phyloP scores from a whole-genome alignment of 2,113 vertebrate genomes.

The Camelus dromedarius region DNA sequence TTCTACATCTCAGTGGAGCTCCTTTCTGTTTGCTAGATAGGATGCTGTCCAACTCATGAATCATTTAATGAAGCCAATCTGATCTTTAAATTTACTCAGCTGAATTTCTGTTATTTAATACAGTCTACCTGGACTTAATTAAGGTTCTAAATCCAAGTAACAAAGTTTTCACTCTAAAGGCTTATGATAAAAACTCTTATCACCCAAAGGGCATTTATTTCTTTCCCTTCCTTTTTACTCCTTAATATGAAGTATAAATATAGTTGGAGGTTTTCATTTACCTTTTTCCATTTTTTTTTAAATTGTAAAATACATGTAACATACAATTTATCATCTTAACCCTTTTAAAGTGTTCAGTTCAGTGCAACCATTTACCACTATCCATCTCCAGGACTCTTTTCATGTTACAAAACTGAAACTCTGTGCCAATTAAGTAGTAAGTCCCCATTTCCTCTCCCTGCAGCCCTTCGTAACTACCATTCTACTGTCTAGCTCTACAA shows the following conservation, averaged over 20 bases:
- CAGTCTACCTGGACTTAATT: not conserved
- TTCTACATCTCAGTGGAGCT: not conserved
- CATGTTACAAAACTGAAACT: not conserved
- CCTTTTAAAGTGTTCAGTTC: not conserved
- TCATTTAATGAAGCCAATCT: not conserved
- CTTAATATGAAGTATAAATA: not conserved
- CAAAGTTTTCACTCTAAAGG: not conserved
- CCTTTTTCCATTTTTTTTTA: not conserved
- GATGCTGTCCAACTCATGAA: not conserved
- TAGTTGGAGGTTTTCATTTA: not conserved
- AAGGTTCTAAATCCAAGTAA: constrained; percentile 3
- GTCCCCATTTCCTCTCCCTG: not conserved
- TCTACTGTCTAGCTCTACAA: not conserved
- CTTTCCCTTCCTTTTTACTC: not conserved
- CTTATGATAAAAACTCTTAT: not conserved
- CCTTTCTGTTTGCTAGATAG: not conserved
- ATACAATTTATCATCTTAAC: constrained; percentile 13
- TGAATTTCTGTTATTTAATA: not conserved
- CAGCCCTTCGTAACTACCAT: not conserved
- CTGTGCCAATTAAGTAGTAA: not conserved
- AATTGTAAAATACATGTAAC: not conserved
- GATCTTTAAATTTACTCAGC: not conserved
- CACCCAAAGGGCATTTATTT: constrained; percentile 4
- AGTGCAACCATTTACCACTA: not conserved
- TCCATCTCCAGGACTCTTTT: not conserved